Base-by-base conservation (phyloP, 1,140 invertebrate genomes). In the Drosophila aff. region DNA sequence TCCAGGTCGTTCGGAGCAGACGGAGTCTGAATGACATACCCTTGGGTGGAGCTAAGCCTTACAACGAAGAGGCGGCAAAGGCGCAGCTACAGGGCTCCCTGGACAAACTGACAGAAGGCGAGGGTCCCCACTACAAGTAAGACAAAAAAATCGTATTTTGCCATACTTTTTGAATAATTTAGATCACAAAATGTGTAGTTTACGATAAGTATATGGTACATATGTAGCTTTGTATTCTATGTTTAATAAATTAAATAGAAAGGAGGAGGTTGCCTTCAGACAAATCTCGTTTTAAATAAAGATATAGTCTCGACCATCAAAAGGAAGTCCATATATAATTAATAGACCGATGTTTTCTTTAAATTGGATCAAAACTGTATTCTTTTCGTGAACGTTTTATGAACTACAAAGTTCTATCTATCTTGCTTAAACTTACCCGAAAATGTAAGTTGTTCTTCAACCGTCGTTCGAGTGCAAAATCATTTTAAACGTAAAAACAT, bases 121-220 rank as follows among this genome's bases (percentile, higher is more conserved):
- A 92, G 26, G 91, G 91, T 36, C 91, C 91, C 1, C 77, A 84
- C 38, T 92, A 91, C 76, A 85, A 65, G 91, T 92, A 67, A 44
- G 46, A 10, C 2, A 11, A 2, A 28, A 3, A 26, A 6, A 18
- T 16, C 10, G 4, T 44, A 9, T 10, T 11, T 46, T 16, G 1
- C 16, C 0, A 4, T 11, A 10, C 3, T 18, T 18, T 31, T 18
- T 43, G 1, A 26, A 1, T 36, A 52, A 38, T 31, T 18, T 38
- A 7, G n/a, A n/a, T 10, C 4, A 10, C 9, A 18, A 43, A 43
- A 43, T 4, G 8, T 18, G 2, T 43, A 9, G n/a, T 18, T n/a
- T 43, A n/a, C n/a, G 28, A 31, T 31, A 31, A 1, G 28, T 9
- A 31, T n/a, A n/a, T n/a, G n/a, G n/a, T 10, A 18, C 1, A 41